Conservation (phyloP, 1,140 invertebrate genomes). For the Temnothorax nylanderi region DNA sequence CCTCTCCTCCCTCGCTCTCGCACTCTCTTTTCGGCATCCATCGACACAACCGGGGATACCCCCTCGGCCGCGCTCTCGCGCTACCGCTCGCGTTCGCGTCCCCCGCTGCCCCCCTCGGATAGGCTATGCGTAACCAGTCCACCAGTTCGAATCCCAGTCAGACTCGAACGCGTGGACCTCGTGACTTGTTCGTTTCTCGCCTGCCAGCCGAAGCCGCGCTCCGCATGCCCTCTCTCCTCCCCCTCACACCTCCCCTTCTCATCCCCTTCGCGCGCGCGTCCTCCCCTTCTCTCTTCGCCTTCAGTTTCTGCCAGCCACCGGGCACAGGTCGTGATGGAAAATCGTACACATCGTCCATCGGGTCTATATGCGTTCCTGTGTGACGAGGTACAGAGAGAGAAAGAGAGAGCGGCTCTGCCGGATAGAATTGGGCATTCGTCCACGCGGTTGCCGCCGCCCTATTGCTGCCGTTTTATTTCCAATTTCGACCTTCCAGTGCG, state of each 20-base stretch:
- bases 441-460: conserved; percentile 51
- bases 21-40: conserved; percentile 54
- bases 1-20: conserved; percentile 23
- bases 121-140: conserved; percentile 57
- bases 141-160: conserved; percentile 44
- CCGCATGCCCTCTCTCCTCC: conserved; percentile 16
- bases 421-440: conserved; percentile 61
- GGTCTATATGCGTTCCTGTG: conserved; percentile 58
- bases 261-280: not conserved
- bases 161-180: conserved; percentile 59
- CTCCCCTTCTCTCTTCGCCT: conserved; percentile 32
- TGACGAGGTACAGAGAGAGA: conserved; percentile 53
- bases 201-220: conserved; percentile 41
- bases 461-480: conserved; percentile 77
- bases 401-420: conserved; percentile 42
- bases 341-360: conserved; percentile 65
- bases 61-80: conserved; percentile 36
- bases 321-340: conserved; percentile 65
- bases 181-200: conserved; percentile 64
- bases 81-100: conserved; percentile 52
- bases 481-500: conserved; percentile 72
- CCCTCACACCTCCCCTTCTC: conserved; percentile 10
- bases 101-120: conserved; percentile 1
- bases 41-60: conserved; percentile 53
- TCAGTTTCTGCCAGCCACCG: conserved; percentile 28